Percentiles rank a stretch among this genome's conserved stretches.
phyloP scores from a whole-genome alignment of 2,888 invertebrate genomes.

The Fabriciana adippe region DNA sequence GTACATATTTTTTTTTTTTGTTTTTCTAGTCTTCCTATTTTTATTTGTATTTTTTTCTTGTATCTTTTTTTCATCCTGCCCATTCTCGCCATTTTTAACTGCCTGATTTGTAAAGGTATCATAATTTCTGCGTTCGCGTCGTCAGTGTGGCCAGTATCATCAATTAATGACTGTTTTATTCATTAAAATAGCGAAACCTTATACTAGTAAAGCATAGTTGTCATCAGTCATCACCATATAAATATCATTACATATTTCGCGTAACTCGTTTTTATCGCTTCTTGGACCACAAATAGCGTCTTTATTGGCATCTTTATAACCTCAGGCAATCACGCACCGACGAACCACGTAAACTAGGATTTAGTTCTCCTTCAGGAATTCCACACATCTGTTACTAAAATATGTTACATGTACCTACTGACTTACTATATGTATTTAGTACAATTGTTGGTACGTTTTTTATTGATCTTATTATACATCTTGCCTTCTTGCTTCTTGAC shows the following conservation, averaged over 20 bases:
- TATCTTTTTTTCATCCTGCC: no score
- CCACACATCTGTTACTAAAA: constrained; percentile 9
- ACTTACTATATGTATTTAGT: neutral
- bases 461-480: no score
- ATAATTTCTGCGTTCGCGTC: no score
- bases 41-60: no score
- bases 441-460: neutral
- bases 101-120: no score
- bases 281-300: constrained; percentile 40
- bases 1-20: no score
- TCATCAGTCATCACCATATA: neutral
- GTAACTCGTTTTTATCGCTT: constrained; percentile 26
- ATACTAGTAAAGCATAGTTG: neutral
- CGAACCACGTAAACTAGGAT: constrained; percentile 52
- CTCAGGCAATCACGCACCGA: constrained; percentile 48
- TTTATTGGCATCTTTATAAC: constrained; percentile 64
- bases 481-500: no score
- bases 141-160: no score
- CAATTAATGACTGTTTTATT: no score
- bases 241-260: neutral
- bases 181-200: no score
- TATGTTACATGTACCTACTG: neutral
- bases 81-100: no score
- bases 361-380: constrained; percentile 47
- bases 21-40: no score